Evolutionary conservation across 2,113 vertebrate species (phyloP).

Genomic region (Dasypus novemcinctus): DNA sequence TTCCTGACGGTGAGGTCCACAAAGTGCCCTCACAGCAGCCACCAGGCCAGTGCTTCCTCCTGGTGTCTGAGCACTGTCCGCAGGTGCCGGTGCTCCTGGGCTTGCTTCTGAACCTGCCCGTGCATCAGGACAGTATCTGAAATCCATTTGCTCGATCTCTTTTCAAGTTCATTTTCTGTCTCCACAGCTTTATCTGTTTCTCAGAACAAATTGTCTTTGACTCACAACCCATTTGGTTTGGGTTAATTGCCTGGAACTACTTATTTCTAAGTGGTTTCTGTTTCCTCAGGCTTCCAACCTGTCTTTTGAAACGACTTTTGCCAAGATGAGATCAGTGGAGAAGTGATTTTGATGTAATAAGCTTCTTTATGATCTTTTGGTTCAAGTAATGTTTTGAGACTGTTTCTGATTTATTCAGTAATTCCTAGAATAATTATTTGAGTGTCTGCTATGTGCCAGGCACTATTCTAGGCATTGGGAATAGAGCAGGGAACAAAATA

Average conservation of each 20-base stretch:
- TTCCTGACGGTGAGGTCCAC: too few species aligned
- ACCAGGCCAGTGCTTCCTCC: not conserved
- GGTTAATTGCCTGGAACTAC: constrained; percentile 48
- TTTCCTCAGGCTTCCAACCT: constrained; percentile 48
- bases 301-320: not conserved
- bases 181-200: not conserved
- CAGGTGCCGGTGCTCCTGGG: not conserved
- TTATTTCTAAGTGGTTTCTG: constrained; percentile 48
- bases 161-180: constrained; percentile 16
- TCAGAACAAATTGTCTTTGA: constrained; percentile 31
- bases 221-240: constrained; percentile 41
- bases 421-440: not conserved
- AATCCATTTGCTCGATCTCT: not conserved
- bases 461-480: not conserved
- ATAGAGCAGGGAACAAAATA: not conserved
- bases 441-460: not conserved
- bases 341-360: constrained; percentile 12
- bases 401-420: not conserved
- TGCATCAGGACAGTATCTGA: not conserved
- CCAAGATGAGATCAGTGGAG: not conserved
- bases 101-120: not conserved
- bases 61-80: not conserved
- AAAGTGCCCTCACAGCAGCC: too few species aligned
- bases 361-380: not conserved
- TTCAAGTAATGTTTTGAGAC: constrained; percentile 6